Conservation (phyloP, 2,888 invertebrate genomes). For the Temnothorax rugatulus region DNA sequence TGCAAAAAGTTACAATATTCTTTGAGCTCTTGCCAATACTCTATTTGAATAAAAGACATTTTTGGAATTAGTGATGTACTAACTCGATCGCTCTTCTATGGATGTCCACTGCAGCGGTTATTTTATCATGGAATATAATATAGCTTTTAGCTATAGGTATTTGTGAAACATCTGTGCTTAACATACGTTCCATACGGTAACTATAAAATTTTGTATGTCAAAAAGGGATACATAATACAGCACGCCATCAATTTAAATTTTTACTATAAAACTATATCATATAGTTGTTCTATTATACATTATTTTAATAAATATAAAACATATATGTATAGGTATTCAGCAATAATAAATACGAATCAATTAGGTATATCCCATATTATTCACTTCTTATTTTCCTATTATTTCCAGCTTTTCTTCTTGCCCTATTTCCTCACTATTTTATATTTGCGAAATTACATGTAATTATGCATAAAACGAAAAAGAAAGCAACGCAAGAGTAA, state of each 20-base stretch:
- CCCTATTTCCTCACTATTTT: background rate
- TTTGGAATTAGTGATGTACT: background rate
- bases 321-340: background rate
- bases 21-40: background rate
- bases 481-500: background rate
- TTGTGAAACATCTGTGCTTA: background rate
- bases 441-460: background rate
- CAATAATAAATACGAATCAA: no score
- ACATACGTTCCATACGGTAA: slow-evolving; percentile 26
- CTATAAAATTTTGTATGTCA: slow-evolving; percentile 32
- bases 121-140: background rate
- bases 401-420: background rate
- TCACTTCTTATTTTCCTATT: background rate
- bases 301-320: background rate
- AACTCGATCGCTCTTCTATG: slow-evolving; percentile 31
- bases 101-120: slow-evolving; percentile 3
- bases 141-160: background rate
- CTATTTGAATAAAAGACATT: background rate
- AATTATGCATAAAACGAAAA: background rate
- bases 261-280: background rate
- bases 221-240: background rate
- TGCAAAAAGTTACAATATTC: background rate
- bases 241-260: background rate
- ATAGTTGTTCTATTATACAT: background rate
- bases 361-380: background rate